Base-by-base conservation (phyloP, 2,113 vertebrate species). In the Donacobius atricapilla region DNA sequence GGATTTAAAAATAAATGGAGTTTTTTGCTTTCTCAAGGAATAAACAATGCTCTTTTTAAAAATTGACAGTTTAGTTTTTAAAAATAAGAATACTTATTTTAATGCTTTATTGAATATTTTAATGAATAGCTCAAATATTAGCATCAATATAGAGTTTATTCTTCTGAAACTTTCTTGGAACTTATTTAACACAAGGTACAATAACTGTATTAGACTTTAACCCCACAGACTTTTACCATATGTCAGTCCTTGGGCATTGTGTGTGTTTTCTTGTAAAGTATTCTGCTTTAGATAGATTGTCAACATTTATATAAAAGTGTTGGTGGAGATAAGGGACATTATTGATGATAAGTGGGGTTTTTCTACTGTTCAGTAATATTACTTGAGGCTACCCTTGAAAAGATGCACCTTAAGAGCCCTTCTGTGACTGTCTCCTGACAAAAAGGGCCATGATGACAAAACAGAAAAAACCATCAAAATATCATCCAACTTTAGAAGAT, bases 1-100 rank as follows among this genome's bases (percentile, higher is more conserved):
- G 7, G 16, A 39, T 11, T 24, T 31, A 30, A 48, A 20, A 61
- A 60, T 44, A 15, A 5, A 0, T 2, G 15, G 8, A 3, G 0
- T 28, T 50, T 72, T 73, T 73, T 30, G 1, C 3, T 39, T 86
- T 69, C 24, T 77, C 50, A 57, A 73, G 7, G 7, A 80, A 57
- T 48, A 53, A 86, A 15, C 4, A 72, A 2, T 37, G 40, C 16
- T n/a, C n/a, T 6, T 20, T 88, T 78, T 50, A 9, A 76, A 42
- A 45, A 58, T 24, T 57, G n/a, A 25, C 15, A 37, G 23, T 25
- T 58, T 11, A 13, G 11, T 3, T 47, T 48, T 57, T 68, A 21
- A 4, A 56, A 81, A 57, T 4, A 25, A 48, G 3, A 58, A 22
- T 68, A 25, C 2, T 6, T 70, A 16, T 10, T 35, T 64, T 48